A percentile compares a stretch with the other conserved stretches of the same genome.
phyloP scores from a whole-genome alignment of 2,888 invertebrate genomes.

The Pomacea canaliculata region DNA sequence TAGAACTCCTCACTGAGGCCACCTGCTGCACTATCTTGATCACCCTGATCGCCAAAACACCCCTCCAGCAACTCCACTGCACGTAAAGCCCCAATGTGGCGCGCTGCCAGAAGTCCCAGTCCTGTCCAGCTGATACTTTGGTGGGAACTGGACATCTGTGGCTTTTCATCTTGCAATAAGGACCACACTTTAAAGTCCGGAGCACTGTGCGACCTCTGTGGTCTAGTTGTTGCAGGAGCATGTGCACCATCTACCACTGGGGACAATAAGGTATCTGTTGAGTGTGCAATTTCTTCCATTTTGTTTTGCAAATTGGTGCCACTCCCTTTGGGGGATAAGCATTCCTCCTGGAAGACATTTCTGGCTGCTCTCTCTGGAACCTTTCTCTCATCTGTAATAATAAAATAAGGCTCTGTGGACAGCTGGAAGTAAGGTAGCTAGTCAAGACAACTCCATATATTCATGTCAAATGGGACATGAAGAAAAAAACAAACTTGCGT shows the following conservation, averaged over 20 bases:
- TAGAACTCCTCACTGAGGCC: conserved; percentile 41
- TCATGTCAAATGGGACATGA: too few species aligned
- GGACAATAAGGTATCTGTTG: too few species aligned
- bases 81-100: conserved; percentile 41
- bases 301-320: too few species aligned
- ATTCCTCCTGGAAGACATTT: not conserved
- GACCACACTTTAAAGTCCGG: too few species aligned
- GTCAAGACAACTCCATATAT: too few species aligned
- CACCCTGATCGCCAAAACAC: conserved; percentile 11
- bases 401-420: not conserved
- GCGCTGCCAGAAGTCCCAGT: conserved; percentile 46
- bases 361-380: not conserved
- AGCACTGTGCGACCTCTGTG: too few species aligned
- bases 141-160: not conserved
- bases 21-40: not conserved
- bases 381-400: not conserved
- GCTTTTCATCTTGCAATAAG: too few species aligned
- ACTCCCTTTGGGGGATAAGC: not conserved
- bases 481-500: too few species aligned
- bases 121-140: conserved; percentile 43
- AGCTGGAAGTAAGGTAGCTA: too few species aligned
- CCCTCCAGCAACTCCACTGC: conserved; percentile 44
- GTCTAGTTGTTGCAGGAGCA: too few species aligned
- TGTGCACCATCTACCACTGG: too few species aligned
- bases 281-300: too few species aligned